phyloP scores from a whole-genome alignment of 2,888 invertebrate species.

The Neoaliturus tenellus region DNA sequence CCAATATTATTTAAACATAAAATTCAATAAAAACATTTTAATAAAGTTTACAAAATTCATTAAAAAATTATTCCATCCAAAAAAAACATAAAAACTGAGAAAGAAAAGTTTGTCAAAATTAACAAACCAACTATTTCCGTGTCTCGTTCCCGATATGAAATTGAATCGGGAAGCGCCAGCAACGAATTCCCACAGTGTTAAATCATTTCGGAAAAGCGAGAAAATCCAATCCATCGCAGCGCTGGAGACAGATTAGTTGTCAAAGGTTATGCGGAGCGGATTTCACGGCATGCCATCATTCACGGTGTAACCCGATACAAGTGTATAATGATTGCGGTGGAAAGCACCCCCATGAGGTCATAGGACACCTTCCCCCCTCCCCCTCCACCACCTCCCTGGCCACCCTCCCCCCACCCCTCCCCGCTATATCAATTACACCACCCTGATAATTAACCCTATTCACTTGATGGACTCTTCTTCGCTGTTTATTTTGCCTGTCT shows the following conservation, averaged over 20 bases:
- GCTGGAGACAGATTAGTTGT: slow-evolving; percentile 46
- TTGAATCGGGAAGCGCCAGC: neutral
- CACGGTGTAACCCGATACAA: slow-evolving; percentile 46
- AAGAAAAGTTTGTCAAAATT: too few species aligned
- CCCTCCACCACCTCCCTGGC: neutral
- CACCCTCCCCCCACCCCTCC: neutral
- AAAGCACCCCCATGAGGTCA: slow-evolving; percentile 47
- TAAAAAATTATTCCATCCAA: too few species aligned
- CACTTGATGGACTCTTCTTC: slow-evolving; percentile 47
- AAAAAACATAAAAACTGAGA: too few species aligned
- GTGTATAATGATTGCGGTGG: slow-evolving; percentile 48
- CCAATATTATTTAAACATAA: too few species aligned
- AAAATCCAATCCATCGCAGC: neutral
- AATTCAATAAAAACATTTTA: too few species aligned
- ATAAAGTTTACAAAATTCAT: too few species aligned
- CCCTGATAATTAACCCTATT: slow-evolving; percentile 52
- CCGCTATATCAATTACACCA: slow-evolving; percentile 45
- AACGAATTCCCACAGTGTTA: slow-evolving; percentile 16
- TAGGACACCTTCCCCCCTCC: slow-evolving; percentile 26
- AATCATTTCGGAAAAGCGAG: slow-evolving; percentile 37
- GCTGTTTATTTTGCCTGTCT: slow-evolving; percentile 11
- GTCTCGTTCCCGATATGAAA: neutral
- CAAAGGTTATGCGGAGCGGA: slow-evolving; percentile 49
- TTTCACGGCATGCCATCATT: slow-evolving; percentile 48
- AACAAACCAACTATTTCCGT: neutral